Evolutionary conservation across 2,888 invertebrate species (phyloP).

Genomic region (Neocrepidodera transversa): DNA sequence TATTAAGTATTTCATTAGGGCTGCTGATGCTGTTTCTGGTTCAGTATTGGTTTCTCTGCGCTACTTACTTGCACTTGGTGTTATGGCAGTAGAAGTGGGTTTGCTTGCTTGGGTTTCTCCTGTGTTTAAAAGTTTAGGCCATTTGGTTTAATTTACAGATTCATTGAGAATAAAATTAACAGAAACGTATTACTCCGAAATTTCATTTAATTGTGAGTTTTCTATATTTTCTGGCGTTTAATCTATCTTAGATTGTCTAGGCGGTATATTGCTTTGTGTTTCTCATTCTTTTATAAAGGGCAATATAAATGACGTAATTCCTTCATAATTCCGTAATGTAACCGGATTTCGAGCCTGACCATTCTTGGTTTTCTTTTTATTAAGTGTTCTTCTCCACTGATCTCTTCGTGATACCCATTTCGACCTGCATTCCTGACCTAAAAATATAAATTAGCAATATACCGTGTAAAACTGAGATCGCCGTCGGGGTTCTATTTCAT

Average conservation of each 20-base stretch:
- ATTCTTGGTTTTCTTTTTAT: background rate
- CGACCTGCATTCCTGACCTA: background rate
- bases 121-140: no score
- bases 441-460: no score
- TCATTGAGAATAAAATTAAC: background rate
- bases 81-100: no score
- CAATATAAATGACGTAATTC: background rate
- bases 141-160: background rate
- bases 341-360: conserved; percentile 1
- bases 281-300: conserved; percentile 1
- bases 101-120: no score
- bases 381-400: background rate
- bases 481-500: no score
- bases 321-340: background rate
- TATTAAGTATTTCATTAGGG: background rate
- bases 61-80: no score
- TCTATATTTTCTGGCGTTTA: no score
- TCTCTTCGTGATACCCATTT: background rate
- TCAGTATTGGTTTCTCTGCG: background rate
- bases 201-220: no score
- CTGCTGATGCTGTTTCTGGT: background rate
- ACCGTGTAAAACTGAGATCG: no score
- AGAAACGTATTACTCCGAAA: background rate
- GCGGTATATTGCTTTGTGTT: background rate
- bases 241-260: background rate